Conservation (phyloP, 2,888 invertebrate species). For the Calliphora vomitoria region DNA sequence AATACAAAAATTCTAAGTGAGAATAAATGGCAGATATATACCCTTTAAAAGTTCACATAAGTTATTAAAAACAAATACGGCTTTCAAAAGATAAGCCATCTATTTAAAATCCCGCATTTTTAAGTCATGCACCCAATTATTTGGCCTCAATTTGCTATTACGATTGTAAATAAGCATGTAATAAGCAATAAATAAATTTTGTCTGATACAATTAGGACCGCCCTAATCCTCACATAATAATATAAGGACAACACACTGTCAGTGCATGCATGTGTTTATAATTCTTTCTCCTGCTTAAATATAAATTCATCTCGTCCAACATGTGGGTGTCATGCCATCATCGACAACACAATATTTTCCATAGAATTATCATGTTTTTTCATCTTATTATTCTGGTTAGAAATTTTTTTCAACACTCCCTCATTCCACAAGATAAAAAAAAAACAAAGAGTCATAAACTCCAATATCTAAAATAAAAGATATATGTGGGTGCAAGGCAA, state of each 20-base stretch:
- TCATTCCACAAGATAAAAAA: conserved; percentile 6
- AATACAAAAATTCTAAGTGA: too few species aligned
- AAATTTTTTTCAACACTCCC: neutral
- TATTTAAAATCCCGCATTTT: too few species aligned
- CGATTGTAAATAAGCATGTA: too few species aligned
- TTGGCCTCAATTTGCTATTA: too few species aligned
- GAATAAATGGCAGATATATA: too few species aligned
- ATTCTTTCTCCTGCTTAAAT: neutral
- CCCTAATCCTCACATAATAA: neutral
- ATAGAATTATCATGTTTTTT: neutral
- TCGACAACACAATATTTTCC: conserved; percentile 9
- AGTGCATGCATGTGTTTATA: neutral
- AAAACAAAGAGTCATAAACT: conserved; percentile 58
- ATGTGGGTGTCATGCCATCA: conserved; percentile 57
- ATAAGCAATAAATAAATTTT: too few species aligned
- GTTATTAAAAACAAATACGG: too few species aligned
- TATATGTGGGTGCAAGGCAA: conserved; percentile 48
- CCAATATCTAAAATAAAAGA: neutral
- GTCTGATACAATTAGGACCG: neutral
- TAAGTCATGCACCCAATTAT: too few species aligned
- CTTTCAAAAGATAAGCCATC: too few species aligned
- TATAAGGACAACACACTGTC: neutral
- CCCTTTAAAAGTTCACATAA: too few species aligned
- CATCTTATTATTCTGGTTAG: neutral
- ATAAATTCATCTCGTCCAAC: neutral